Conservation (phyloP, 2,113 vertebrate species). For the Halcyon senegalensis region DNA sequence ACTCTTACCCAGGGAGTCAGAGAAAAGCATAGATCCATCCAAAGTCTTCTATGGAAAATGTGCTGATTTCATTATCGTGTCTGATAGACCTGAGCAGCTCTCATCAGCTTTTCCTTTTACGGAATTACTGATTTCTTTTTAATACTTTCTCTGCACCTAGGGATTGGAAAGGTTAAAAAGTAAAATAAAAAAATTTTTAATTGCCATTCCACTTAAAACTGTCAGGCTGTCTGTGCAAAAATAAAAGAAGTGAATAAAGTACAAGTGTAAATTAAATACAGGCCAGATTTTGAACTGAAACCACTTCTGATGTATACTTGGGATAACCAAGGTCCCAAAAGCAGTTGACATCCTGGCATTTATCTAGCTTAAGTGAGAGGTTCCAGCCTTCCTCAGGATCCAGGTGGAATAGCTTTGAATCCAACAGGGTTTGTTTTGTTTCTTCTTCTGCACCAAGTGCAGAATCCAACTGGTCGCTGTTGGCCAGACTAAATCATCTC, state of each 20-base stretch:
- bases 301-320: neutral
- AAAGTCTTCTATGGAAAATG: neutral
- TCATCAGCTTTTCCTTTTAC: neutral
- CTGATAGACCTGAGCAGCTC: neutral
- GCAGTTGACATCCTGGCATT: neutral
- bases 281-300: neutral
- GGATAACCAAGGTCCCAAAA: neutral
- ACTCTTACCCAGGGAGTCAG: neutral
- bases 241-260: neutral
- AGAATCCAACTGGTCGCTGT: neutral
- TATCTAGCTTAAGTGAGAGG: neutral
- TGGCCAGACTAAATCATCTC: neutral
- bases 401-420: neutral
- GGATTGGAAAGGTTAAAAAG: neutral
- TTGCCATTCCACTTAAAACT: neutral
- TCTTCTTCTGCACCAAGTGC: neutral
- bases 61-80: neutral
- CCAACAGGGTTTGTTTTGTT: neutral
- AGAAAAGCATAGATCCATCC: neutral
- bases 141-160: neutral
- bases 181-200: neutral
- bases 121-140: neutral
- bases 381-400: neutral
- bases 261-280: neutral
- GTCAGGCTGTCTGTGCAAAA: neutral